phyloP scores from a whole-genome alignment of 2,888 invertebrate genomes.

The Periphyllus acericola region DNA sequence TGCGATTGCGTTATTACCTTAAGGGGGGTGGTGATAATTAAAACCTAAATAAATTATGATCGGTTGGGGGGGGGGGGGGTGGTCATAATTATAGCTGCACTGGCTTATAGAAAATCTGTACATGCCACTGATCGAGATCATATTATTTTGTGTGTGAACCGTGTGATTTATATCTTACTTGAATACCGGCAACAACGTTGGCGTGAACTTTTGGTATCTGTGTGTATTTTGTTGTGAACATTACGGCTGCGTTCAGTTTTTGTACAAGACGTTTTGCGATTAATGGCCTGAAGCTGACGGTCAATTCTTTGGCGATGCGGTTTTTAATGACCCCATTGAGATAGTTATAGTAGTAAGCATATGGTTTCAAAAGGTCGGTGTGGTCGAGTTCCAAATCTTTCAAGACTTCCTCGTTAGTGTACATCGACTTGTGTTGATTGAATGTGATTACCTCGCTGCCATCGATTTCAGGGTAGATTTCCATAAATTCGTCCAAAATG shows the following conservation, averaged over 20 bases:
- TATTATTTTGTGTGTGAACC: not conserved
- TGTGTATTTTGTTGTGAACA: not conserved
- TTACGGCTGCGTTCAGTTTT: not conserved
- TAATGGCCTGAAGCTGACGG: not conserved
- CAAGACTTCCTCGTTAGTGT: slow-evolving; percentile 7
- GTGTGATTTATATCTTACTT: not conserved
- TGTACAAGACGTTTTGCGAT: slow-evolving; percentile 24
- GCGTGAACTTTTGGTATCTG: not conserved
- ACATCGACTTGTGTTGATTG: not conserved
- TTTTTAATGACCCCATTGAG: not conserved
- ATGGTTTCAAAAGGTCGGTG: not conserved
- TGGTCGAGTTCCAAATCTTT: not conserved
- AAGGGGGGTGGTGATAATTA: not conserved
- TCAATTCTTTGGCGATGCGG: slow-evolving; percentile 14
- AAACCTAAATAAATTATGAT: no score
- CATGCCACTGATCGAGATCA: not conserved
- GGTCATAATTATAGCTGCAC: no score
- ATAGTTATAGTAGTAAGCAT: not conserved
- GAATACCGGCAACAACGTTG: slow-evolving; percentile 12
- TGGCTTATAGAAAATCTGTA: not conserved
- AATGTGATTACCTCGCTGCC: not conserved
- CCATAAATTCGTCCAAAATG: not conserved
- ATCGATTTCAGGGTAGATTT: not conserved
- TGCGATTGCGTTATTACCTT: not conserved
- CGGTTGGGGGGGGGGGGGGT: no score